phyloP scores from a whole-genome alignment of 2,113 vertebrate genomes.

The Accipiter virgatus region DNA sequence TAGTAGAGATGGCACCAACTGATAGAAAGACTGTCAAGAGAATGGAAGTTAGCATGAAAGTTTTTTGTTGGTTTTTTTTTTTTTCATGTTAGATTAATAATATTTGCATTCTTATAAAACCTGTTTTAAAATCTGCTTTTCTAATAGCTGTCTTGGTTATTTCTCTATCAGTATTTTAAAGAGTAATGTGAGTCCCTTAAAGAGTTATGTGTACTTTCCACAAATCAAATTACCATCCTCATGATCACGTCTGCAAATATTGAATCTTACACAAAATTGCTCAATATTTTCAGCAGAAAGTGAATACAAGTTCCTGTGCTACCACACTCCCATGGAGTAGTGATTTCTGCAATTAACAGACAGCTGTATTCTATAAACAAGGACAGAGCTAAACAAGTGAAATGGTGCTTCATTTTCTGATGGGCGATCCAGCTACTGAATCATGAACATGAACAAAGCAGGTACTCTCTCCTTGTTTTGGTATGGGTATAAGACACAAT shows the following conservation, averaged over 20 bases:
- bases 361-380: not conserved
- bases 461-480: not conserved
- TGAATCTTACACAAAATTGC: not conserved
- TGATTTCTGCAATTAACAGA: not conserved
- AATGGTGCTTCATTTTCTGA: not conserved
- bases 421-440: not conserved
- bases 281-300: not conserved
- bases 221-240: not conserved
- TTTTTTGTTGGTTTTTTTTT: fast-evolving
- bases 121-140: not conserved
- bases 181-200: not conserved
- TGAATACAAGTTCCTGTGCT: not conserved
- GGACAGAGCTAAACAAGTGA: not conserved
- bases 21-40: not conserved
- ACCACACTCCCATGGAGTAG: not conserved
- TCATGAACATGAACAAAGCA: not conserved
- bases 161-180: not conserved
- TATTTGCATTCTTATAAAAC: not conserved
- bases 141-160: not conserved
- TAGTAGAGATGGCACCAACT: not conserved
- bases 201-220: not conserved
- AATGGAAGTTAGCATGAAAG: not conserved
- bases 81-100: not conserved
- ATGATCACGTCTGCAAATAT: not conserved
- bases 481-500: not conserved